A percentile compares a stretch with the other conserved stretches of the same genome.
Evolutionary conservation across 2,113 vertebrate species (phyloP).

Genomic region (Eretmodus cyanostictus): DNA sequence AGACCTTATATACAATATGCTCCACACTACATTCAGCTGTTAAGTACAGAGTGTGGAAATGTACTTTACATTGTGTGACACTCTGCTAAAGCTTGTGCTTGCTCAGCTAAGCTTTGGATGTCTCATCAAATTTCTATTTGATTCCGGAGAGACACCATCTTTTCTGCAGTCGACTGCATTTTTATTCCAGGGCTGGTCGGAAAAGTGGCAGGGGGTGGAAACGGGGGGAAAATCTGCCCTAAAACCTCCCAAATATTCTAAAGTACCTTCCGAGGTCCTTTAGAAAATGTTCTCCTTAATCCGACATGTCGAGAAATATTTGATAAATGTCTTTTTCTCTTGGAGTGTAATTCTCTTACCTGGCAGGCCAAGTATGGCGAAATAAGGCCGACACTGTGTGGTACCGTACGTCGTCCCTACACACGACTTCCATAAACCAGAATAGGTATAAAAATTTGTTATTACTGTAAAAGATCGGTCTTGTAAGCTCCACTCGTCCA

Average conservation of each 20-base stretch:
- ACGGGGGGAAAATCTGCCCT: slow-evolving; percentile 31
- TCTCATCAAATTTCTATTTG: slow-evolving; percentile 64
- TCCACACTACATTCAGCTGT: slow-evolving; percentile 52
- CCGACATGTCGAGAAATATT: slow-evolving; percentile 10
- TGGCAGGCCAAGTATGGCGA: slow-evolving; percentile 84
- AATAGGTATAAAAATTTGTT: slow-evolving; percentile 78
- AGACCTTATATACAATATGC: slow-evolving; percentile 48
- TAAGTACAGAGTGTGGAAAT: slow-evolving; percentile 60
- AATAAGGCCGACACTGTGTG: slow-evolving; percentile 81
- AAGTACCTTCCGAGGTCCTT: slow-evolving; percentile 33
- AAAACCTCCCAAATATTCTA: slow-evolving; percentile 49
- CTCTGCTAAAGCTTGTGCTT: slow-evolving; percentile 58
- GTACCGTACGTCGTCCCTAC: slow-evolving; percentile 76
- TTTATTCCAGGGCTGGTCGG: background rate
- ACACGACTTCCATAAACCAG: slow-evolving; percentile 82
- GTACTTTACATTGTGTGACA: slow-evolving; percentile 65
- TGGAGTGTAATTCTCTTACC: slow-evolving; percentile 66
- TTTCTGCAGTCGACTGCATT: slow-evolving; percentile 60
- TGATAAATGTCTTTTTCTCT: slow-evolving; percentile 18
- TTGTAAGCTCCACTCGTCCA: slow-evolving; percentile 84
- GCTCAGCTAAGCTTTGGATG: slow-evolving; percentile 66
- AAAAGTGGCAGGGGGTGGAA: background rate
- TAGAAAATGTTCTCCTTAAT: slow-evolving; percentile 39
- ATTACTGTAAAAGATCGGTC: slow-evolving; percentile 78
- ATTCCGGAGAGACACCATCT: slow-evolving; percentile 53